A percentile compares a stretch with the other conserved stretches of the same genome.
Conservation (phyloP, 2,888 invertebrate genomes). For the Eupithecia abbreviata region DNA sequence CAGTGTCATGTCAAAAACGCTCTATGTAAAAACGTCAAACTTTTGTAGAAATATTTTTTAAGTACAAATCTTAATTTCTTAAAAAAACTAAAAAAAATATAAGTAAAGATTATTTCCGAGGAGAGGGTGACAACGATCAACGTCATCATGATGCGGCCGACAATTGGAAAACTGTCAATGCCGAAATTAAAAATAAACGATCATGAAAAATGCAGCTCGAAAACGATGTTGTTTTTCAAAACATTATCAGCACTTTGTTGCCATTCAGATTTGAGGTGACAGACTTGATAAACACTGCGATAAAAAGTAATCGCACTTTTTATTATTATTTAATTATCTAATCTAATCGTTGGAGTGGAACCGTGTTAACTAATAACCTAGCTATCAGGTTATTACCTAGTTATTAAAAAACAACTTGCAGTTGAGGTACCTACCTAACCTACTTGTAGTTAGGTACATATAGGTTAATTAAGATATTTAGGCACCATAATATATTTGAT, state of each 20-base stretch:
- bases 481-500: neutral
- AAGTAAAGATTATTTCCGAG: too few relatives aligned
- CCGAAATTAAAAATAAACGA: neutral
- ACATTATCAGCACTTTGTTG: slow-evolving; percentile 33
- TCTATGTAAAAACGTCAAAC: too few relatives aligned
- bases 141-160: neutral
- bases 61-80: neutral
- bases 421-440: neutral
- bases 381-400: neutral
- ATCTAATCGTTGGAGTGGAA: slow-evolving; percentile 27
- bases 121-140: neutral
- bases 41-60: too few relatives aligned
- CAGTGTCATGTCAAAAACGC: neutral
- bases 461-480: neutral
- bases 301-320: slow-evolving; percentile 24
- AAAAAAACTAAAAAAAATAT: neutral
- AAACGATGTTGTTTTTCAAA: slow-evolving; percentile 24
- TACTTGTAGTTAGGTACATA: too few relatives aligned
- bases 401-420: neutral
- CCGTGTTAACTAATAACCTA: slow-evolving; percentile 10
- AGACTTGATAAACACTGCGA: slow-evolving; percentile 32
- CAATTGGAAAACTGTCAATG: neutral
- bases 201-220: neutral
- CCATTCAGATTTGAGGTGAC: slow-evolving; percentile 24
- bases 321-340: slow-evolving; percentile 30